Conservation (phyloP, 2,113 vertebrate species). For the Osmerus mordax region DNA sequence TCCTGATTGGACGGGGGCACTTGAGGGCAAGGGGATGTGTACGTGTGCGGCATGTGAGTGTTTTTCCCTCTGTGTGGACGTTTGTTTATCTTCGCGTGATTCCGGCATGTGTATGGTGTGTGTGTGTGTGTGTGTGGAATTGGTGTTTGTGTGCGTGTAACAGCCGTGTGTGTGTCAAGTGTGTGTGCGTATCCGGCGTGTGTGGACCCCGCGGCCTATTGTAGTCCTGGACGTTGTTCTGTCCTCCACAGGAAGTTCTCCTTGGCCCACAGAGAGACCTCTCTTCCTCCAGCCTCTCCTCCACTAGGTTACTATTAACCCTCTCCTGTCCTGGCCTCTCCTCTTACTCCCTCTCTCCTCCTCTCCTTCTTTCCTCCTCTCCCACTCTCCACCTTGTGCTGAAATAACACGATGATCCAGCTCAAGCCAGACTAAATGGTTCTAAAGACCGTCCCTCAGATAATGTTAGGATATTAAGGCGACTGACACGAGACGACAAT, state of each 20-base stretch:
- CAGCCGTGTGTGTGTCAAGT: constrained; percentile 3
- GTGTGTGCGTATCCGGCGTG: constrained; percentile 28
- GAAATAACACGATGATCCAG: constrained; percentile 27
- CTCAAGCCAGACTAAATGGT: constrained; percentile 28
- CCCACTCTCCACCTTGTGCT: constrained; percentile 27
- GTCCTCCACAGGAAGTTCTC: constrained; percentile 42
- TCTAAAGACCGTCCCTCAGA: no score
- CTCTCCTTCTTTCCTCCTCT: neutral
- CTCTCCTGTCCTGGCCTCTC: neutral
- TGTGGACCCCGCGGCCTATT: constrained; percentile 43
- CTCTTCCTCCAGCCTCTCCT: constrained; percentile 38
- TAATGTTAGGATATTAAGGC: no score
- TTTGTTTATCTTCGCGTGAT: constrained; percentile 22
- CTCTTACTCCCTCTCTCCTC: neutral
- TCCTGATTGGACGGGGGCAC: neutral
- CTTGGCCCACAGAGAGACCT: constrained; percentile 36
- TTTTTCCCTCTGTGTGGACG: neutral
- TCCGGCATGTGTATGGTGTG: constrained; percentile 1
- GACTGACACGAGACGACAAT: no score
- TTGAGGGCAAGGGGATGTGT: constrained; percentile 37
- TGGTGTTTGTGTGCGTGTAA: constrained; percentile 16
- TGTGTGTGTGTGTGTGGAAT: constrained; percentile 18
- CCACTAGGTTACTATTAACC: constrained; percentile 35
- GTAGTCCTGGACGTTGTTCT: constrained; percentile 23
- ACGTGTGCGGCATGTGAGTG: constrained; percentile 4